phyloP scores from a whole-genome alignment of 2,113 vertebrate genomes.

The Bos indicus region DNA sequence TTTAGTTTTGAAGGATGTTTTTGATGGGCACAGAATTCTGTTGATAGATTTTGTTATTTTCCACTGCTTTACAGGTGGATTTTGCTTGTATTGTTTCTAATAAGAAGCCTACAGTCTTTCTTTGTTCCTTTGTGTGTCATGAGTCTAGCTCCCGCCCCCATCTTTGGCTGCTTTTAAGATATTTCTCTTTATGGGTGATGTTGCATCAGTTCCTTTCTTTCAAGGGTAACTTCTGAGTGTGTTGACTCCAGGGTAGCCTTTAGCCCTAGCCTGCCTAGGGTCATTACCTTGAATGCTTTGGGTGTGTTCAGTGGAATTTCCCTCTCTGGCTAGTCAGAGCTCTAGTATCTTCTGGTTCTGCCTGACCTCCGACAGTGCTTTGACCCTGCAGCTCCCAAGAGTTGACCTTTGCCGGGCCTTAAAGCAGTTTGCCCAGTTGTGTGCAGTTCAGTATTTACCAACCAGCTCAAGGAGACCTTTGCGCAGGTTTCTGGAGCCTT shows the following conservation, averaged over 20 bases:
- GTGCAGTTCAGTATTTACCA: neutral
- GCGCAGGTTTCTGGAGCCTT: neutral
- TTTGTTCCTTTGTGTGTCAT: neutral
- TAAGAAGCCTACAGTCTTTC: neutral
- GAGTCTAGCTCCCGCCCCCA: rapidly evolving
- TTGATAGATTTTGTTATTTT: neutral
- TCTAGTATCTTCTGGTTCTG: neutral
- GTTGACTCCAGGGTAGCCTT: neutral
- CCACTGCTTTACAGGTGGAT: neutral
- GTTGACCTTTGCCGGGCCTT: neutral
- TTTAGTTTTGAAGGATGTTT: neutral
- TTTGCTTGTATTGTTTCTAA: neutral
- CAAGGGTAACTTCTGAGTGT: neutral
- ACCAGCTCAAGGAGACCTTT: neutral
- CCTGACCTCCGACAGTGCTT: neutral
- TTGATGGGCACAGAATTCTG: neutral
- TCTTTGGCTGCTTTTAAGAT: neutral
- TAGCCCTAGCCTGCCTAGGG: neutral
- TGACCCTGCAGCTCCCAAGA: neutral
- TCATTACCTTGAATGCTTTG: neutral
- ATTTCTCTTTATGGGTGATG: neutral
- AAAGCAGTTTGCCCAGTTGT: neutral
- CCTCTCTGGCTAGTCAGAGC: neutral
- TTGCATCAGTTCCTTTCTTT: neutral
- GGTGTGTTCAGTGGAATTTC: neutral